Base-by-base conservation (phyloP, 2,888 invertebrate genomes). In the Caradrina kadenii region DNA sequence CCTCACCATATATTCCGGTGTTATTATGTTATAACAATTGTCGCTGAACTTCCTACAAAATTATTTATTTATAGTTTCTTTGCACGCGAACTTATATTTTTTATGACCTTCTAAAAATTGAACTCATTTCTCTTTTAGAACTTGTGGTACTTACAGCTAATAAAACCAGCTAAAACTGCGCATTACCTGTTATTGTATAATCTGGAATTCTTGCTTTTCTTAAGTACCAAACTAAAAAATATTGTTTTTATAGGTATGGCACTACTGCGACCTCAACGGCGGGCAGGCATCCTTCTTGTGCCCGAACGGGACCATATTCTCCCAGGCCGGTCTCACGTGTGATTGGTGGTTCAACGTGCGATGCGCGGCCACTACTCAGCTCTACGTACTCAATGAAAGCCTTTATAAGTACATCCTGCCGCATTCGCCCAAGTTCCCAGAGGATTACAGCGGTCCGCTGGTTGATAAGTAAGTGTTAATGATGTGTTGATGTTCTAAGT, bases 331-430 rank as follows among this genome's bases (percentile, higher is more conserved):
- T 0, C 93, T 98, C 54, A 98, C 98, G 0, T 98, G 98, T 88
- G 98, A 98, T 91, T 98, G 98, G 98, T 98, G 98, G 98, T 98
- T 98, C 93, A 98, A 98, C 90, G 98, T 98, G 0, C 97, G 98
- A 86, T 98, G 98, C 90, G 97, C 98, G 35, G 97, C 97, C 17
- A 98, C 98, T 0, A 95, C 98, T 0, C 98, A 98, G 90, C 96
- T 98, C 0, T 98, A 98, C 91, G 98, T 98, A 3, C 95, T 98
- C 6, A 98, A 98, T 86, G 98, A 98, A 92, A 97, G 98, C 75
- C 96, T 98, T 4, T 98, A 98, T 93, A 98, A 98, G 89, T 98
- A 98, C 87, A 98, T 98, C 76, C 91, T 98, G 80, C 98, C 98
- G 5, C 97, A 98, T 82, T 97, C 97, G 84, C 98, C 98, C 0